Conservation (phyloP, 2,113 vertebrate species). For the Upupa epops region DNA sequence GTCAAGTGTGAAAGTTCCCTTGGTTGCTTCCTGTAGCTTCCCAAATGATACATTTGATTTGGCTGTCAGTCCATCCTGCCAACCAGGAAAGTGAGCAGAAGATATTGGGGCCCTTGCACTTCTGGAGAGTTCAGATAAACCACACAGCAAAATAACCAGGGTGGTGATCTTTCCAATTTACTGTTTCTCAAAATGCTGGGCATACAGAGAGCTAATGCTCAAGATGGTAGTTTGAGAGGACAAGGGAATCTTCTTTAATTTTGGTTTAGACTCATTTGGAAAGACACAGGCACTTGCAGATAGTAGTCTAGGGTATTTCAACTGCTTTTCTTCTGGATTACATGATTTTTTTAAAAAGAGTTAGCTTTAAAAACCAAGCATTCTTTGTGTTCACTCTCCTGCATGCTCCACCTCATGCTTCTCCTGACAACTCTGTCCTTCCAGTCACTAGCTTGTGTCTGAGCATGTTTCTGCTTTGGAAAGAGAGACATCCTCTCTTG, state of each 20-base stretch:
- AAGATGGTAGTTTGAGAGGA: not conserved
- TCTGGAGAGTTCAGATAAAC: not conserved
- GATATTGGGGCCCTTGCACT: not conserved
- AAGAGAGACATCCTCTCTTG: not conserved
- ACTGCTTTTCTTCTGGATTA: not conserved
- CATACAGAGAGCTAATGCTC: not conserved
- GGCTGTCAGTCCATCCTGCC: not conserved
- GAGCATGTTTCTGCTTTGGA: not conserved
- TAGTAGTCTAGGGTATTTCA: not conserved
- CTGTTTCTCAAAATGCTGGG: not conserved
- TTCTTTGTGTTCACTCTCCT: not conserved
- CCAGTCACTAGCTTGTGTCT: not conserved
- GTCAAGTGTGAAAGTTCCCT: not conserved
- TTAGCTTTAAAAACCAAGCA: not conserved
- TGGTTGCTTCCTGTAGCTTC: not conserved
- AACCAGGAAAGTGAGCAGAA: rapidly evolving
- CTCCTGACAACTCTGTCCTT: not conserved
- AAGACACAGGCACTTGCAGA: not conserved
- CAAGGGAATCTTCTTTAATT: not conserved
- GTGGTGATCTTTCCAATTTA: not conserved
- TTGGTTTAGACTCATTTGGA: not conserved
- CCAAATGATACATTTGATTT: not conserved
- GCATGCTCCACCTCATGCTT: not conserved
- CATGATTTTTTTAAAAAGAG: not conserved
- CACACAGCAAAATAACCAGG: not conserved